Conservation (phyloP, 2,113 vertebrate genomes). For the Nibea albiflora region DNA sequence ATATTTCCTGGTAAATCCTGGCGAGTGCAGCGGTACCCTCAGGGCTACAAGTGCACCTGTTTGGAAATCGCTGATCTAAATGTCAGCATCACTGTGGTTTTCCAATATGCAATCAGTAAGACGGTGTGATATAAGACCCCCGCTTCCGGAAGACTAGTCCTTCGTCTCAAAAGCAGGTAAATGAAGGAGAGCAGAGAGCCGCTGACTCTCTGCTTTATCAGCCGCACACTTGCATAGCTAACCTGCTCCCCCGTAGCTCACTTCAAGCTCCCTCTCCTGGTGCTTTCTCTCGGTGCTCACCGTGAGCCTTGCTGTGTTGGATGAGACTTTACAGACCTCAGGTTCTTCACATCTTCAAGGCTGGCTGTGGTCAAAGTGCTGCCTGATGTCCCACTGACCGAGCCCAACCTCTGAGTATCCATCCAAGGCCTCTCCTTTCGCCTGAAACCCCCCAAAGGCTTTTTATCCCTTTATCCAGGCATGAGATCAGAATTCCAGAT, state of each 20-base stretch:
- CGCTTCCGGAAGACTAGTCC: slow-evolving; percentile 1
- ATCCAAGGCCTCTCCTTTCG: slow-evolving; percentile 54
- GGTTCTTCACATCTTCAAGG: slow-evolving; percentile 70
- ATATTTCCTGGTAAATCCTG: neutral
- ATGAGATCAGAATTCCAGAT: slow-evolving; percentile 75
- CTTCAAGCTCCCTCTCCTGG: slow-evolving; percentile 59
- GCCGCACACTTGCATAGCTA: slow-evolving; percentile 47
- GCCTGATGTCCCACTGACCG: slow-evolving; percentile 64
- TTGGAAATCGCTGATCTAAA: slow-evolving; percentile 6
- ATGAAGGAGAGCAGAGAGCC: slow-evolving; percentile 34
- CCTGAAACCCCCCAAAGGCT: slow-evolving; percentile 47
- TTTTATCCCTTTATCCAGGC: slow-evolving; percentile 73
- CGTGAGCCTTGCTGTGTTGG: slow-evolving; percentile 55
- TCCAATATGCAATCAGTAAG: slow-evolving; percentile 25
- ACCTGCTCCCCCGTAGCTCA: slow-evolving; percentile 58
- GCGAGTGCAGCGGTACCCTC: neutral
- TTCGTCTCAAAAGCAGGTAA: slow-evolving; percentile 30
- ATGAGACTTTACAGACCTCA: slow-evolving; percentile 61
- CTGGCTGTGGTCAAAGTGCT: slow-evolving; percentile 66
- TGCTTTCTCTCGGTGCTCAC: slow-evolving; percentile 50
- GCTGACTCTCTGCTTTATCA: slow-evolving; percentile 58
- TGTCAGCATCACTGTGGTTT: slow-evolving; percentile 22
- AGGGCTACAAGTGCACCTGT: neutral
- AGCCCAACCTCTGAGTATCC: slow-evolving; percentile 57
- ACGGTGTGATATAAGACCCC: slow-evolving; percentile 11